These are phyloP conservation scores for Rhamphomyia laevipes DNA, from an alignment of 2,888 invertebrate species.

Conservation along the genomic window DNA sequence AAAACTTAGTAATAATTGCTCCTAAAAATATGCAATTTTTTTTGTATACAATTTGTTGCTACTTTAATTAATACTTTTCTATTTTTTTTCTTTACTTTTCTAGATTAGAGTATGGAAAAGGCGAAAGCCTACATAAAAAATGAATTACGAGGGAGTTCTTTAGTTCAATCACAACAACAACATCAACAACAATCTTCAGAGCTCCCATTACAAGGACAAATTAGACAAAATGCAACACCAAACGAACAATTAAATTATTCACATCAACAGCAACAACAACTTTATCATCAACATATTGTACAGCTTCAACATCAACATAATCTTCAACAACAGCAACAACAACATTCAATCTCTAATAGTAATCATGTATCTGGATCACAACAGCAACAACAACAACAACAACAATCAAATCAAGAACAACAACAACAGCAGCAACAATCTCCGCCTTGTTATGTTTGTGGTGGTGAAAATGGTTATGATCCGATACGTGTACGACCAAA, in stretches of 20 bases:
- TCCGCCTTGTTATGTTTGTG: constrained; percentile 58
- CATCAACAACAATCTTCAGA: constrained; percentile 1
- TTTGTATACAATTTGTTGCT: too few relatives aligned
- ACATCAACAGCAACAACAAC: not conserved
- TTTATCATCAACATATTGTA: not conserved
- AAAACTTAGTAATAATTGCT: too few relatives aligned
- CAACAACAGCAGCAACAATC: constrained; percentile 19
- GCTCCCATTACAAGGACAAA: constrained; percentile 2
- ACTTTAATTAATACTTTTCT: not conserved
- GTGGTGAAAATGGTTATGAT: constrained; percentile 53
- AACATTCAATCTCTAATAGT: not conserved
- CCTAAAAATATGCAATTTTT: too few relatives aligned
- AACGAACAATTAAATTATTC: not conserved
- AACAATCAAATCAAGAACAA: constrained; percentile 11
- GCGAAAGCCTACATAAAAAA: constrained; percentile 62
- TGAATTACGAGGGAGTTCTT: constrained; percentile 47
- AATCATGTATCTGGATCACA: not conserved
- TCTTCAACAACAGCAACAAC: not conserved
- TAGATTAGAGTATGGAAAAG: constrained; percentile 44
- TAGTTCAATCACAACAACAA: constrained; percentile 19
- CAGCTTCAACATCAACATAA: not conserved
- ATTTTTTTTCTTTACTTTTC: constrained; percentile 14
- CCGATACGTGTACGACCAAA: constrained; percentile 54
- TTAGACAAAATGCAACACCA: not conserved
- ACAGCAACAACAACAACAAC: constrained; percentile 13